Base-by-base conservation (phyloP, 2,888 invertebrate species). In the Parasteatoda lunata region DNA sequence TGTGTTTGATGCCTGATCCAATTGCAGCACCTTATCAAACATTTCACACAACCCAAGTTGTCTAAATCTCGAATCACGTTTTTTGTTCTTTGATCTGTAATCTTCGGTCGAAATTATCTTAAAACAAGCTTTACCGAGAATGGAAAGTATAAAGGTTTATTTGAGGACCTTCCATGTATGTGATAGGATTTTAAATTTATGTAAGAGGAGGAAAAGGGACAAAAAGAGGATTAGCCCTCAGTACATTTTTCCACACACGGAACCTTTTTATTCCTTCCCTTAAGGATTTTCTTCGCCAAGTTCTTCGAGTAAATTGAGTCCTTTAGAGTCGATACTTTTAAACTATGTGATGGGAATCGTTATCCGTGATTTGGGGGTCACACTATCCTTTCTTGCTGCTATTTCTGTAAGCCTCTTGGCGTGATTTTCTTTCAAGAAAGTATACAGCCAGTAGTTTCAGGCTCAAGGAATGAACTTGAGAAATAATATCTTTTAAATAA, bases 131-230 rank as follows among this genome's bases (percentile, higher is more conserved):
- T 78, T 30, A n/a, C 51, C 9, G 48, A 9, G 47, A n/a, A n/a
- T n/a, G n/a, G n/a, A n/a, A n/a, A 69, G 47, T 11, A n/a, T n/a
- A 8, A 30, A 49, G 66, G 9, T 7, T 9, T n/a, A 65, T 49
- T n/a, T n/a, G 59, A 78, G n/a, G 64, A 64, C 48, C 13, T 47
- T 72, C 64, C 49, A 64, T 64, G 59, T 49, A 7, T 59, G 59
- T 59, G 59, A 59, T 59, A n/a, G 59, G 59, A 59, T 49, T 78
- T 59, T 54, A 77, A 86, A 86, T 86, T 77, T 71, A 77, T 68
- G 85, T 68, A 69, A 51, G 77, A 54, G 51, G n/a, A 69, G 51
- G n/a, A 69, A 77, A 76, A 84, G 77, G 84, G 84, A 84, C 77
- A 72, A 84, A 66, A 15, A 64, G 7, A 13, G 15, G 77, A 54